Conservation (phyloP, 2,113 vertebrate genomes). For the Enhydra lutris region DNA sequence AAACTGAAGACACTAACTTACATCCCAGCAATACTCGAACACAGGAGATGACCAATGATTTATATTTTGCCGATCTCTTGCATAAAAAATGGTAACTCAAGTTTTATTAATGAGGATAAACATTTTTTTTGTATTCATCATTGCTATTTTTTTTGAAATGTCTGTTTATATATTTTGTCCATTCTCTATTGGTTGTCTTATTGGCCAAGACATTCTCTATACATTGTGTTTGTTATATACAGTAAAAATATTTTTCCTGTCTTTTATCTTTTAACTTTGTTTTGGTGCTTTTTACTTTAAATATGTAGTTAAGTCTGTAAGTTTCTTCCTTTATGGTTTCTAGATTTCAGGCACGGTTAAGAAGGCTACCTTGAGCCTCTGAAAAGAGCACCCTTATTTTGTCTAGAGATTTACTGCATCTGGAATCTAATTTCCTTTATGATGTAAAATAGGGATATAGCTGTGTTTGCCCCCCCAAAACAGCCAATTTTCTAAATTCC, state of each 20-base stretch:
- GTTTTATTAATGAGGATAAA: neutral
- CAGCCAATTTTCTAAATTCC: neutral
- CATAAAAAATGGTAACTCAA: neutral
- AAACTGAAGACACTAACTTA: neutral
- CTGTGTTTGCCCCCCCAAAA: neutral
- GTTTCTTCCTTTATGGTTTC: neutral
- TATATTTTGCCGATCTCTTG: neutral
- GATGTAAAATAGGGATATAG: neutral
- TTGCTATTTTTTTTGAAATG: neutral
- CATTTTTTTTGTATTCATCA: neutral
- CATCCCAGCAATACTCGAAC: neutral
- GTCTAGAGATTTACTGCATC: neutral
- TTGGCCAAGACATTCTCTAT: neutral
- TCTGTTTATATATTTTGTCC: neutral
- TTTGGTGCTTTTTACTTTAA: neutral
- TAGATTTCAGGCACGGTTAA: neutral
- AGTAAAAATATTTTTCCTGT: neutral
- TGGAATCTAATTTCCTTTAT: slow-evolving; percentile 10
- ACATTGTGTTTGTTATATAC: neutral
- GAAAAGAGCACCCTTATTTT: neutral
- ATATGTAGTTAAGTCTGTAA: neutral
- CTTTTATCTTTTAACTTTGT: slow-evolving; percentile 6
- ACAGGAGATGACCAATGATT: neutral
- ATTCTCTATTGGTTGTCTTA: neutral
- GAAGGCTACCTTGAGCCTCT: neutral